Evolutionary conservation across 2,888 invertebrate genomes (phyloP).

Genomic region (Erebia ligea): DNA sequence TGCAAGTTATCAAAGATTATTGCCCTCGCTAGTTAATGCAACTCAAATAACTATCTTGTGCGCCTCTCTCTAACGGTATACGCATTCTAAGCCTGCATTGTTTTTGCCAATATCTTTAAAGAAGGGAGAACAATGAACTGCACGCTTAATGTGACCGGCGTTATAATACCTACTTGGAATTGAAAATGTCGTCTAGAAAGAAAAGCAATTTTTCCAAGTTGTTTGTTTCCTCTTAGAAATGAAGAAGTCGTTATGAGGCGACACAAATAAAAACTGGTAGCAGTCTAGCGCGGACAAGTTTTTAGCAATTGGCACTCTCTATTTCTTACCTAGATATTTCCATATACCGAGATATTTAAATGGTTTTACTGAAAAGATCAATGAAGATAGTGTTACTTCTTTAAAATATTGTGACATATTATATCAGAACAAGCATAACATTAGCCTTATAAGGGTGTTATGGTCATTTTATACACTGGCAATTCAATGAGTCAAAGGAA

Average conservation of each 20-base stretch:
- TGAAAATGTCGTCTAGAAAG: constrained; percentile 22
- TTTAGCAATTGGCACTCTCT: constrained; percentile 5
- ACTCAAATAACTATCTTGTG: constrained; percentile 57
- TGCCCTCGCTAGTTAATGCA: constrained; percentile 64
- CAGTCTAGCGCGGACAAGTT: not conserved
- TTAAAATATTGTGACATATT: not conserved
- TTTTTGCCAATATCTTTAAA: constrained; percentile 58
- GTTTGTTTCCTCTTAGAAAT: constrained; percentile 13
- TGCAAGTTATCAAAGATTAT: constrained; percentile 69
- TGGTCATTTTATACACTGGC: not conserved
- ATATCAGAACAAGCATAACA: not conserved
- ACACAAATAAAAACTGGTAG: constrained; percentile 20
- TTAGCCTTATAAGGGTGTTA: not conserved
- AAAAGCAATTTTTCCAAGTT: constrained; percentile 23
- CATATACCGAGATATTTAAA: not conserved
- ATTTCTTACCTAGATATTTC: constrained; percentile 1
- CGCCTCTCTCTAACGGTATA: constrained; percentile 68
- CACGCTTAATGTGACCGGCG: constrained; percentile 10
- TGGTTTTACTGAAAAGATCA: not conserved
- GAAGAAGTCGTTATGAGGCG: constrained; percentile 9
- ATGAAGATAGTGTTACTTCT: not conserved
- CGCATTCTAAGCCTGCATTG: constrained; percentile 63
- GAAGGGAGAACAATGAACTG: constrained; percentile 35
- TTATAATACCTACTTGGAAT: constrained; percentile 15
- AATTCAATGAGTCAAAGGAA: constrained; percentile 9